Base-by-base conservation (phyloP, 2,888 invertebrate genomes). In the Agriopis leucophaearia region DNA sequence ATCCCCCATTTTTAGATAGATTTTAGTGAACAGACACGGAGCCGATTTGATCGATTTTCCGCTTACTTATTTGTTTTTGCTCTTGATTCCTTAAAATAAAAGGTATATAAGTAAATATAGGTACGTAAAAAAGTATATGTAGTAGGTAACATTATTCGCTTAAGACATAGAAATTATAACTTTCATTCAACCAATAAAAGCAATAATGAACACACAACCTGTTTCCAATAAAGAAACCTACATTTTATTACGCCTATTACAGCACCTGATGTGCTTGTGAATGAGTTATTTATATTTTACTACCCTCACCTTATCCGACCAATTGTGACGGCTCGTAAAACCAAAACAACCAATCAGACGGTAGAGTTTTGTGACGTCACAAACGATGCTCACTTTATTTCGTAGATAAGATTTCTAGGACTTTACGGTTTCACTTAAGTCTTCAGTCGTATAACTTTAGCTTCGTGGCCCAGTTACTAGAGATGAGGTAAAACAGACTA, bases 401-500 rank as follows among this genome's bases (percentile, higher is more conserved):
- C 12, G 9, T 38, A 52, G 66, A 66, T 66, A 67, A 58, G 63
- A 63, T 67, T 60, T 63, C 47, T 57, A 66, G 52, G 61, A 57
- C 27, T 66, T 61, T 57, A 66, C 61, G 57, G 56, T 62, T 66
- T 58, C 51, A 61, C 50, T 58, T 58, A 47, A 67, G 66, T 67
- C 58, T 47, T 63, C 48, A 67, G 58, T 67, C 67, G 58, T 67
- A 62, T 67, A 67, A 63, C 62, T 67, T 62, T 54, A 62, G 52
- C 52, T 66, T 52, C 47, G 55, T 55, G 36, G 66, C 57, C 8
- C 35, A 57, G 35, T 47, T 57, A 40, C 45, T 66, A 66, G 66
- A 52, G 62, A 38, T 61, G 66, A 38, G 62, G 62, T 62, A 38
- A 38, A 9, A 45, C n/a, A 27, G 27, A 51, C 2, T 51, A n/a